A percentile compares a stretch with the other conserved stretches of the same genome.
Conservation (phyloP, 2,797 vertebrate species). For the Semaprochilodus insignis region DNA sequence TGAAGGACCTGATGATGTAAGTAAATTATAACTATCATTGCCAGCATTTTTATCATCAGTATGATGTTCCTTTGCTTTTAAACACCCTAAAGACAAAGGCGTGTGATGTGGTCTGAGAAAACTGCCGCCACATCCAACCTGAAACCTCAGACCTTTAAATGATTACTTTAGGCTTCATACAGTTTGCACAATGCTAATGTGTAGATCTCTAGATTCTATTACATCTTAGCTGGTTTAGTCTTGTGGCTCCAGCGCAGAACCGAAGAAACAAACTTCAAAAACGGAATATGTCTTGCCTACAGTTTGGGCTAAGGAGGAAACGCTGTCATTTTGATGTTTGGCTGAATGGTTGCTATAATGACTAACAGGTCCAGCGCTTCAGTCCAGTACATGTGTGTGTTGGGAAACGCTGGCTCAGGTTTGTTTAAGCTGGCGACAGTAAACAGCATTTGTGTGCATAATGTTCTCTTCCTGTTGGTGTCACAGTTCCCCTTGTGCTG, state of each 20-base stretch:
- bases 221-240: not conserved
- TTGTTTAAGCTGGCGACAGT: conserved; percentile 2
- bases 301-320: not conserved
- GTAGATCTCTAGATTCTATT: not conserved
- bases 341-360: not conserved
- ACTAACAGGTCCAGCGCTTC: not conserved
- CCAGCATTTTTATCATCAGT: too few species aligned
- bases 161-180: not conserved
- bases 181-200: not conserved
- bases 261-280: not conserved
- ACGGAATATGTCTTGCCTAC: not conserved
- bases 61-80: too few species aligned
- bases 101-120: too few species aligned
- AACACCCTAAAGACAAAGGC: too few species aligned
- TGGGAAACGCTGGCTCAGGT: conserved; percentile 1
- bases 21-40: too few species aligned
- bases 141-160: too few species aligned
- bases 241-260: not conserved
- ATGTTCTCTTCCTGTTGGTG: not conserved
- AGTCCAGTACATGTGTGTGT: not conserved
- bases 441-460: not conserved
- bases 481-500: not conserved
- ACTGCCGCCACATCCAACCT: too few species aligned
- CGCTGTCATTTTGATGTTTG: not conserved
- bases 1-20: too few species aligned